Evolutionary conservation across 2,888 invertebrate genomes (phyloP), one percentile per base, ranked within the genome.

Genomic region (Dendrolimus pini): DNA sequence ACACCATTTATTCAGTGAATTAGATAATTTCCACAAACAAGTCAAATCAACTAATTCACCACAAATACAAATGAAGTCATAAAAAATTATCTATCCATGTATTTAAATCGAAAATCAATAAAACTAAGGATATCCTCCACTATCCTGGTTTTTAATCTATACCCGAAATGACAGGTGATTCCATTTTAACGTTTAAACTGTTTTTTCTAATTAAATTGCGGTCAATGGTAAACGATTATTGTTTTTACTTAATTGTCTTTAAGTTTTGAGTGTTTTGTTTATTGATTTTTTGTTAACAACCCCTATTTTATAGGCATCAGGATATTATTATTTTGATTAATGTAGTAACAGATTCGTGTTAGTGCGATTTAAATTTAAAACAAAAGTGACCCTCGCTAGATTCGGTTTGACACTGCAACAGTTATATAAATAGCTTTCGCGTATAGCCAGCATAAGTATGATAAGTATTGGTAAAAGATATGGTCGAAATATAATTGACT

Each of bases 161-260:
- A 41, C 13, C 55, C 41, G 13, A 41, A 47, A 9, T 47, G 56
- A 41, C 56, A 56, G 56, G 53, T 56, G 56, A 53, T 56, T 41
- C n/a, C 41, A n/a, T 47, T 47, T 53, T 41, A 53, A 56, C 53
- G 56, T 53, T 56, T 56, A 41, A 41, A 56, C 41, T 56, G 41
- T 56, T 56, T 56, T 56, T 9, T 53, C n/a, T n/a, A 7, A 53
- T 53, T 56, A 52, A 47, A 47, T 47, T 10, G 47, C 47, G 47
- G 47, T 47, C 47, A 9, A 47, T 10, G 12, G 9, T 47, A 47
- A 47, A 47, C 47, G 47, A 47, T 47, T 47, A 47, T 47, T 47
- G 47, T 47, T 47, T 47, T 47, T 47, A 47, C 12, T 47, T 47
- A 47, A 47, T 47, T 47, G 47, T 47, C 47, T 47, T 47, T 47